Evolutionary conservation across 2,888 invertebrate species (phyloP), one percentile per base, ranked within the genome.

Genomic region (Crocallis elinguaria): DNA sequence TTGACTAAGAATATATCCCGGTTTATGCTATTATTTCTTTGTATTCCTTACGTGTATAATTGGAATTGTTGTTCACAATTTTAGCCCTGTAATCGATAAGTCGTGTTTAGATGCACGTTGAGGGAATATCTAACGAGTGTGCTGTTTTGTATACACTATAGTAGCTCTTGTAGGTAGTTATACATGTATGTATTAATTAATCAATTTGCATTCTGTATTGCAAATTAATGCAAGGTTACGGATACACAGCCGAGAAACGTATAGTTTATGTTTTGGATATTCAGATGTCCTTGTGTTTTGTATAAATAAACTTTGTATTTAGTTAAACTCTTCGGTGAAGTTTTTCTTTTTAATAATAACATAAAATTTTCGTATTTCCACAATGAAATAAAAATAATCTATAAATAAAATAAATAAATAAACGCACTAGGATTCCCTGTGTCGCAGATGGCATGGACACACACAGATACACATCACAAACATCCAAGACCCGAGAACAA

Each of bases 51-150:
- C 43, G 45, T 27, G 32, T 39, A 44, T 37, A 51, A 51, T 52
- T 52, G 41, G 12, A 41, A 45, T n/a, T 39, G 29, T 19, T 64
- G 58, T 59, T 65, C 70, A 77, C 75, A 79, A 73, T 77, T 82
- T 80, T 76, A 82, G 75, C 72, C 64, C 62, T 65, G 72, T 69
- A 79, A 82, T 84, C 81, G 80, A 84, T 82, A 83, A 80, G 73
- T 75, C 73, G 77, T 82, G 79, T 48, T 82, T 78, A 78, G 74
- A 78, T 74, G 79, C 79, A 79, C 48, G 56, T 51, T 17, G 11
- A 19, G 43, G 43, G 56, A 57, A 57, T 57, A 51, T 51, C 51
- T 29, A 57, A 44, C 35, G 42, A 44, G 48, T 25, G 11, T 23
- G 21, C 49, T 49, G 35, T 55, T 55, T 57, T 48, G 51, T 50